Evolutionary conservation across 2,113 vertebrate species (phyloP).

Genomic region (Hucho hucho): DNA sequence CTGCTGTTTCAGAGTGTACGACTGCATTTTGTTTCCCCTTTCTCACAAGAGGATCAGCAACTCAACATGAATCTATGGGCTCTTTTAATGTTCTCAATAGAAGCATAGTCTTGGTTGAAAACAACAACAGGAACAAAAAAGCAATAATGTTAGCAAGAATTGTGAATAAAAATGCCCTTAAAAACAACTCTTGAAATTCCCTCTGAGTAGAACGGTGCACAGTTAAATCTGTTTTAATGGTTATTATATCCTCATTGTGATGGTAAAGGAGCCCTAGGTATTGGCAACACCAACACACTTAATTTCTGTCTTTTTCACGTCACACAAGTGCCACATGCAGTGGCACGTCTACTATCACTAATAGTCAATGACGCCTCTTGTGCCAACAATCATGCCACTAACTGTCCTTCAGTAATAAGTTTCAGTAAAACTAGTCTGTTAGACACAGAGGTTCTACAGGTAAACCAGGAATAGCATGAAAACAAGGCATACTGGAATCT

Average conservation of each 20-base stretch:
- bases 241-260: slow-evolving; percentile 19
- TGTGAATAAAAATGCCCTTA: too few relatives aligned
- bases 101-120: neutral
- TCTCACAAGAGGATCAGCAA: neutral
- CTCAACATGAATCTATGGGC: slow-evolving; percentile 25
- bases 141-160: too few relatives aligned
- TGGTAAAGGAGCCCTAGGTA: slow-evolving; percentile 25
- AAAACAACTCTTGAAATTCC: too few relatives aligned
- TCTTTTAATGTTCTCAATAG: slow-evolving; percentile 4
- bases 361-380: neutral
- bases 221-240: slow-evolving; percentile 32
- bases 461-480: slow-evolving; percentile 24
- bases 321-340: slow-evolving; percentile 1
- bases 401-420: neutral
- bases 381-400: neutral
- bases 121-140: slow-evolving; percentile 10
- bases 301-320: neutral
- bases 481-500: neutral
- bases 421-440: neutral
- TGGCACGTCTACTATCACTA: neutral
- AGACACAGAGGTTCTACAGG: slow-evolving; percentile 12
- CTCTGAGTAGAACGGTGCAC: slow-evolving; percentile 13
- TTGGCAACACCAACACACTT: slow-evolving; percentile 25
- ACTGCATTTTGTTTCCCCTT: slow-evolving; percentile 24
- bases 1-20: slow-evolving; percentile 9